These are phyloP conservation scores for Rhopalosiphum nymphaeae DNA, from an alignment of 2,888 invertebrate species.

Conservation along the genomic window DNA sequence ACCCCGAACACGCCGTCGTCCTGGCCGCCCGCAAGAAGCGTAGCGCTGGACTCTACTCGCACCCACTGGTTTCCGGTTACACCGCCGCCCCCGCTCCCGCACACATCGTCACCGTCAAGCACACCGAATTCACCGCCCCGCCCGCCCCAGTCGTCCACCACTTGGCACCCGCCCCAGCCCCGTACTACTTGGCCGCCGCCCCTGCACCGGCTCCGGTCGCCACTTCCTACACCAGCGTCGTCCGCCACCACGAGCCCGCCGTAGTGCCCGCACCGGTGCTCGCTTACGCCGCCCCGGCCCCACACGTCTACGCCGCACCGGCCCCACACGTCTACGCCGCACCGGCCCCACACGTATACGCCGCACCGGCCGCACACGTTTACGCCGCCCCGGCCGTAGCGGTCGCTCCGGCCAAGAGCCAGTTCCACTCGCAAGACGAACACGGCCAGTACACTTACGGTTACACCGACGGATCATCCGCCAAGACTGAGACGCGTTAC, in stretches of 20 bases:
- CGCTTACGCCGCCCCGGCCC: constrained; percentile 39
- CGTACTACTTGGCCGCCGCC: constrained; percentile 39
- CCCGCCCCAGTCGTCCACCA: constrained; percentile 70
- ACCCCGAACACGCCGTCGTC: constrained; percentile 30
- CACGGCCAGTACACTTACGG: constrained; percentile 72
- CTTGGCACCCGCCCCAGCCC: constrained; percentile 37
- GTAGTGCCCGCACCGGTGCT: background rate
- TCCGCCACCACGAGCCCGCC: background rate
- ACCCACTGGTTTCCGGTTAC: constrained; percentile 31
- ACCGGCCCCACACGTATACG: constrained; percentile 38
- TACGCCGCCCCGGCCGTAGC: constrained; percentile 69
- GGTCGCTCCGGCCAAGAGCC: constrained; percentile 67
- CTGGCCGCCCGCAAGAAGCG: constrained; percentile 45
- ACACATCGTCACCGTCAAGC: constrained; percentile 36
- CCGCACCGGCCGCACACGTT: constrained; percentile 61
- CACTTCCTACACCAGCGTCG: constrained; percentile 68
- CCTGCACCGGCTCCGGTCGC: constrained; percentile 58
- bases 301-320: constrained; percentile 68
- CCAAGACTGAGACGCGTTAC: constrained; percentile 70
- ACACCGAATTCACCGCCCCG: constrained; percentile 69
- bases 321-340: constrained; percentile 67
- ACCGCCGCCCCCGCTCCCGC: background rate
- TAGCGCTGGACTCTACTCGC: constrained; percentile 22
- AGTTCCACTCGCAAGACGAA: constrained; percentile 70
- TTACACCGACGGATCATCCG: constrained; percentile 69